phyloP scores from a whole-genome alignment of 2,113 vertebrate genomes.

The Okapia johnstoni region DNA sequence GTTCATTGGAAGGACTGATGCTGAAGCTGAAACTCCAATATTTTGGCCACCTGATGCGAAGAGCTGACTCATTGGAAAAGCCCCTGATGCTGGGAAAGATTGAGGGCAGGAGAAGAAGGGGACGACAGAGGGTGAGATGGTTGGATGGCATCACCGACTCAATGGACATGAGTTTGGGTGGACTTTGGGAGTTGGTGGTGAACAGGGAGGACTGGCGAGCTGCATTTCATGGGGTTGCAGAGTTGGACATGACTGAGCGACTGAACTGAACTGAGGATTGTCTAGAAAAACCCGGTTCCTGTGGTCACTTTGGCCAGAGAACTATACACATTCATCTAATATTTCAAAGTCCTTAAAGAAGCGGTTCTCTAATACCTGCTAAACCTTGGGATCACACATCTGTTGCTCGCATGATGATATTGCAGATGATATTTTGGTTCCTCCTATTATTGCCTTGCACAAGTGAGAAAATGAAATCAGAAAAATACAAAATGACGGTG shows the following conservation, averaged over 20 bases:
- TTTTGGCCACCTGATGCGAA: not conserved
- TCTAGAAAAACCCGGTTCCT: not conserved
- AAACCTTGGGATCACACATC: not conserved
- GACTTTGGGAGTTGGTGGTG: not conserved
- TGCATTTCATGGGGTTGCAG: rapidly evolving
- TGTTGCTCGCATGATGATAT: not conserved
- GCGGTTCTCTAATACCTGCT: not conserved
- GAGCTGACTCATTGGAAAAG: not conserved
- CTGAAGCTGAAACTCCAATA: not conserved
- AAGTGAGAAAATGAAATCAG: not conserved
- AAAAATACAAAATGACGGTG: not conserved
- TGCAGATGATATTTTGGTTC: not conserved
- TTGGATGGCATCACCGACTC: not conserved
- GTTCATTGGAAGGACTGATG: not conserved
- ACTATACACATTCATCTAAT: not conserved
- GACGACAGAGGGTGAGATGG: not conserved
- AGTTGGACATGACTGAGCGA: not conserved
- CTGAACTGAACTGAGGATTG: not conserved
- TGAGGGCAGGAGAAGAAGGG: not conserved
- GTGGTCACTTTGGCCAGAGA: not conserved
- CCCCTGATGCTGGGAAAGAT: not conserved
- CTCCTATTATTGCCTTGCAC: not conserved
- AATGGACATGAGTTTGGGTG: not conserved
- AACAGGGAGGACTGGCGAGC: not conserved
- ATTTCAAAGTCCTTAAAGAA: not conserved